Evolutionary conservation across 2,113 vertebrate species (phyloP).

Genomic region (Sardina pilchardus): DNA sequence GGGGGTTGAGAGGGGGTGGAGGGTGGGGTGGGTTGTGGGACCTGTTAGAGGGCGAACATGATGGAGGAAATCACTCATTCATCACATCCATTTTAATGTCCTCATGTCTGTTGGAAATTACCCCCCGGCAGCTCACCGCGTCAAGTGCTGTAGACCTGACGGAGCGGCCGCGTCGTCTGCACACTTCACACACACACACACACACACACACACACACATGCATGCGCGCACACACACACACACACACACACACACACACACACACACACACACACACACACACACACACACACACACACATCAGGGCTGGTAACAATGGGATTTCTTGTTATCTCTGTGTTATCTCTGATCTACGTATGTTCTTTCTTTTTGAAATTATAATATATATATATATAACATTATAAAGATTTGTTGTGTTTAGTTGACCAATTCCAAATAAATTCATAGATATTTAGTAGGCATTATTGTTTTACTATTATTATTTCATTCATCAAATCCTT

Average conservation of each 20-base stretch:
- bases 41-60: constrained; percentile 55
- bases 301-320: constrained; percentile 15
- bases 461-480: too few relatives aligned
- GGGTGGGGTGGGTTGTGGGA: constrained; percentile 22
- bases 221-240: neutral
- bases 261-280: neutral
- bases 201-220: neutral
- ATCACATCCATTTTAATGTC: constrained; percentile 74
- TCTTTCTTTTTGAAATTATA: neutral
- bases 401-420: too few relatives aligned
- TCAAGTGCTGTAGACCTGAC: constrained; percentile 26
- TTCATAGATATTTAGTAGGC: too few relatives aligned
- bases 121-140: constrained; percentile 43
- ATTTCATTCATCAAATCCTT: too few relatives aligned
- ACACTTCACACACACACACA: neutral
- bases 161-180: neutral
- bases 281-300: neutral
- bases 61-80: constrained; percentile 75
- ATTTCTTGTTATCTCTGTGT: neutral
- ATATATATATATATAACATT: too few relatives aligned
- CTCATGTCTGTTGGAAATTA: constrained; percentile 67
- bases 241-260: neutral
- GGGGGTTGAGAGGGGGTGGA: constrained; percentile 66
- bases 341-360: too few relatives aligned
- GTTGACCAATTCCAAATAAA: too few relatives aligned